Base-by-base conservation (phyloP, 2,888 invertebrate species). In the Ormyrus pomaceus region DNA sequence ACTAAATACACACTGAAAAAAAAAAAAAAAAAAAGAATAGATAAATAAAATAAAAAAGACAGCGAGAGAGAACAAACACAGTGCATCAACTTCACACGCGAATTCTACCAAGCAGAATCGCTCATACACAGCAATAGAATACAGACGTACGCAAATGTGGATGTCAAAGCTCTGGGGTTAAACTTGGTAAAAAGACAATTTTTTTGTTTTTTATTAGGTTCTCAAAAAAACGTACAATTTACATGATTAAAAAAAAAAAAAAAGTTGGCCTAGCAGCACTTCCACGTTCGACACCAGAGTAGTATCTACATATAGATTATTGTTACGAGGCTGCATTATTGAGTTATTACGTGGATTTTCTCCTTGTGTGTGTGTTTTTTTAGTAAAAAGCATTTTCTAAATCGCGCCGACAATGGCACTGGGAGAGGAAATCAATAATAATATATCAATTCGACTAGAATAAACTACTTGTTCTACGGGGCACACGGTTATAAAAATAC, bases 111-210 rank as follows among this genome's bases (percentile, higher is more conserved):
- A 80, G 77, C 80, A 77, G 66, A 62, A 79, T 80, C 64, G 76
- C 77, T 82, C 19, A 76, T 74, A 70, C 77, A 75, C 69, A 74
- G 74, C 58, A 76, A 34, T 70, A 68, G n/a, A 74, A 75, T 68
- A 55, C 8, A 45, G 34, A n/a, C 55, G 61, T 51, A 70, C 64
- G 13, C 58, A 55, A 62, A 46, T 77, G 76, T 76, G 19, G 71
- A 82, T 55, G 79, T 74, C 50, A 70, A 77, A 76, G 70, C 75
- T 83, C 81, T 76, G 72, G 34, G 34, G 64, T 81, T 83, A 83
- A 84, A 71, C n/a, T 71, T 56, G 61, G 66, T 58, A 71, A 78
- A 78, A 78, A 71, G 71, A 48, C 65, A 76, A 71, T 70, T 77
- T 19, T 19, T 1, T 19, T 34, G 3, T 34, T 34, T 34, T 34